A percentile compares a stretch with the other conserved stretches of the same genome.
phyloP scores from a whole-genome alignment of 2,113 vertebrate genomes.

The Neofelis nebulosa region DNA sequence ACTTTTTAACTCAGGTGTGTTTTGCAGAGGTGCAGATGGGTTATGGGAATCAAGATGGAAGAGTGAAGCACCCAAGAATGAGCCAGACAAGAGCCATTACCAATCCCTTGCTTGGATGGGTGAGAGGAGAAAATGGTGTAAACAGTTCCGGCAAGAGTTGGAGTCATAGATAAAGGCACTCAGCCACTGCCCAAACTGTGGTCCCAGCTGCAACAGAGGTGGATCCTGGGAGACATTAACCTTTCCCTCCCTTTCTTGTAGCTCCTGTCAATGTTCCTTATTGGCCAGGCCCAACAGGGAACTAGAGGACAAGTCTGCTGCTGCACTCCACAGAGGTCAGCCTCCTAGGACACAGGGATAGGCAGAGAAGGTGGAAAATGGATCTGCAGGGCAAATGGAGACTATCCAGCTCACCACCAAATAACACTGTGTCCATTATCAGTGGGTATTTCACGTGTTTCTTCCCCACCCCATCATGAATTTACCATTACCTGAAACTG shows the following conservation, averaged over 20 bases:
- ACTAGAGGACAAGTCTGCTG: background rate
- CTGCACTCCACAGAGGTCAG: background rate
- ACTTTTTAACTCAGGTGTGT: background rate
- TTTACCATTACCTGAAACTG: background rate
- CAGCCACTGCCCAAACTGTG: background rate
- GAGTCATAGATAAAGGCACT: background rate
- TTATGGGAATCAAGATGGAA: background rate
- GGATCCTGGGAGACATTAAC: background rate
- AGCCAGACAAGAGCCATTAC: background rate
- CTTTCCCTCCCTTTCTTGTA: background rate
- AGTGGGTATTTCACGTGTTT: background rate
- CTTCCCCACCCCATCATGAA: accelerated
- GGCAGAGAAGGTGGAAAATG: background rate
- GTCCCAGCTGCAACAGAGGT: background rate
- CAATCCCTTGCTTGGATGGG: background rate
- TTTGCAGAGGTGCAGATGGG: background rate
- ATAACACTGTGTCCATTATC: too few relatives aligned
- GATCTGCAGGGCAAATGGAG: background rate
- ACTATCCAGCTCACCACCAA: background rate
- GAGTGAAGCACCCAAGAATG: background rate
- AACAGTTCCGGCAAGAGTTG: background rate
- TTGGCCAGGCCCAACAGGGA: background rate
- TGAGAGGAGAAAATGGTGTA: background rate
- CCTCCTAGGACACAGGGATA: background rate
- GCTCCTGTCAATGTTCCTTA: background rate